phyloP scores from a whole-genome alignment of 1,140 invertebrate genomes.

The Pogonognathellus flavescens region DNA sequence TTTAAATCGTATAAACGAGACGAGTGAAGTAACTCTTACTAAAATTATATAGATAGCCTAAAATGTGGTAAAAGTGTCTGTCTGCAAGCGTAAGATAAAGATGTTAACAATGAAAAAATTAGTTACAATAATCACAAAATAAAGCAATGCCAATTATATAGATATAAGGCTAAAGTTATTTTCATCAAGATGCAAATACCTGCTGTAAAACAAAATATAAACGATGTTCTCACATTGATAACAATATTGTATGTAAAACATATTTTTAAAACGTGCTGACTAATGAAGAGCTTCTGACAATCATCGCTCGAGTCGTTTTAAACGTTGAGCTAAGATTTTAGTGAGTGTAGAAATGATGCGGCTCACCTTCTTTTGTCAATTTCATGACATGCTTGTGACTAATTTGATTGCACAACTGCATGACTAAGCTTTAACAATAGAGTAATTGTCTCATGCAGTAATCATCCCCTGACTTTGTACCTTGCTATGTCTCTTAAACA shows the following conservation, averaged over 20 bases:
- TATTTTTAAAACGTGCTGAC: slow-evolving; percentile 2
- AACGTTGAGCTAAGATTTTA: too few species aligned
- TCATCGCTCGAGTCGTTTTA: neutral
- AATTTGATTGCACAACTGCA: slow-evolving; percentile 6
- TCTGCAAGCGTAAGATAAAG: neutral
- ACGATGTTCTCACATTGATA: too few species aligned
- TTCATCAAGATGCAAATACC: too few species aligned
- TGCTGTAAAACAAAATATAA: too few species aligned
- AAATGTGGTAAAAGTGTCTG: too few species aligned
- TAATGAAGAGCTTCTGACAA: neutral
- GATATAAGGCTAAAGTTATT: too few species aligned
- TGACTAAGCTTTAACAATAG: too few species aligned
- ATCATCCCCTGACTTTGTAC: neutral
- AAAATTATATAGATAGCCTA: too few species aligned
- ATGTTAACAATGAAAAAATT: neutral
- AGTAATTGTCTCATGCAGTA: neutral
- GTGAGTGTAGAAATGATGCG: neutral
- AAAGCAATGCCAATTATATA: too few species aligned
- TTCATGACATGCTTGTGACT: slow-evolving; percentile 13
- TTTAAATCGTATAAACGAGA: slow-evolving; percentile 5
- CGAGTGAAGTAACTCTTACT: neutral
- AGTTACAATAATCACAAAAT: neutral
- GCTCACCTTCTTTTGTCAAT: slow-evolving; percentile 25
- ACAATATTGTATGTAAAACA: neutral
- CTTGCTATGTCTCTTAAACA: neutral